Evolutionary conservation across 2,113 vertebrate species (phyloP).

Genomic region (Oncorhynchus masou): DNA sequence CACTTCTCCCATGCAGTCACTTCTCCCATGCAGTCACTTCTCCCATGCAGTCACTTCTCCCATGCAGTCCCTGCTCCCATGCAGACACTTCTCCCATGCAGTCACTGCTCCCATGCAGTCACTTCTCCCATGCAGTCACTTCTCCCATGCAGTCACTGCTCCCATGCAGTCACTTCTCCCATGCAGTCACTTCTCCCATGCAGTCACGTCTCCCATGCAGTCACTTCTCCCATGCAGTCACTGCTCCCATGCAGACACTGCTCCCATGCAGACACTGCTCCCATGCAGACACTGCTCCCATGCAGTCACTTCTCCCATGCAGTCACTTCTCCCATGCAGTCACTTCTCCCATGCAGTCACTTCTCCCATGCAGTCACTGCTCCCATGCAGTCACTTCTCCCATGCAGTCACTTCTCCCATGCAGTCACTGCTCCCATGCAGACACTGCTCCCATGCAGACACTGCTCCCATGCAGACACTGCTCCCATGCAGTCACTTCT

Average conservation of each 20-base stretch:
- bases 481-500: background rate
- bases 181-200: too few species aligned
- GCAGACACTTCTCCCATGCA: too few species aligned
- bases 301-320: background rate
- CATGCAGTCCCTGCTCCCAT: background rate
- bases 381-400: background rate
- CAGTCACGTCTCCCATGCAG: too few species aligned
- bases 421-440: background rate
- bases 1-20: background rate
- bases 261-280: background rate
- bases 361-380: background rate
- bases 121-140: too few species aligned
- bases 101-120: too few species aligned
- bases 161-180: background rate
- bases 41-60: background rate
- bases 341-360: background rate
- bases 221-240: too few species aligned
- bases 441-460: background rate
- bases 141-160: too few species aligned
- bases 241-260: background rate
- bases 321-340: too few species aligned
- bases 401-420: background rate
- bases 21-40: background rate
- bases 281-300: background rate
- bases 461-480: background rate